phyloP scores from a whole-genome alignment of 2,888 invertebrate species.

The Cremastinae sp. region DNA sequence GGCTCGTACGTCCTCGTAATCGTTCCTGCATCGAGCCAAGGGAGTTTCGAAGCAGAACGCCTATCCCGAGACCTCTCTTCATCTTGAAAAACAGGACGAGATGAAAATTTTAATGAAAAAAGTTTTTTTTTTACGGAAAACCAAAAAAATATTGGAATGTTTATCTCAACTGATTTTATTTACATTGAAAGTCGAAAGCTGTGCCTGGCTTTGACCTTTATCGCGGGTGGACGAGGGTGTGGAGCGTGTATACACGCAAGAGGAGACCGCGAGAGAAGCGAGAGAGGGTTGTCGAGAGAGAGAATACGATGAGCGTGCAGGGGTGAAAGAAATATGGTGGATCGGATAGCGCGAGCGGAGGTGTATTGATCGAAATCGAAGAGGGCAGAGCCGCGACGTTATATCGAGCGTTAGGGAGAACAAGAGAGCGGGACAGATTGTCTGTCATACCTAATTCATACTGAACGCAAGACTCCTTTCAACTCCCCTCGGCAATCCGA shows the following conservation, averaged over 20 bases:
- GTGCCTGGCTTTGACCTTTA: constrained; percentile 67
- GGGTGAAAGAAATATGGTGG: constrained; percentile 58
- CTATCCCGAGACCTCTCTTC: no score
- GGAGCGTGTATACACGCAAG: constrained; percentile 17
- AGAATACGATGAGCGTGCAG: constrained; percentile 36
- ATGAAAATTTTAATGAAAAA: no score
- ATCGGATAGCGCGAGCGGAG: constrained; percentile 48
- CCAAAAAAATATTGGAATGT: neutral
- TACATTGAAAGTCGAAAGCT: neutral
- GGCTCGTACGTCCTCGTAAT: constrained; percentile 11
- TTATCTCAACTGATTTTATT: neutral
- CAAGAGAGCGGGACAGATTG: constrained; percentile 59
- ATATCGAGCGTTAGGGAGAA: constrained; percentile 57
- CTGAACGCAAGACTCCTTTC: constrained; percentile 63
- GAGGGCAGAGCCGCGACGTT: constrained; percentile 67
- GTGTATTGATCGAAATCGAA: constrained; percentile 77
- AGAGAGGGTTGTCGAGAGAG: constrained; percentile 46
- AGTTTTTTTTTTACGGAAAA: no score
- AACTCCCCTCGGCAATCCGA: constrained; percentile 44
- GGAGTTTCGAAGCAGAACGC: neutral
- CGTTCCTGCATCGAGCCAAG: constrained; percentile 10
- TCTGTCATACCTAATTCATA: constrained; percentile 75
- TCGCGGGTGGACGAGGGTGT: constrained; percentile 44
- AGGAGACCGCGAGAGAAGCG: constrained; percentile 50
- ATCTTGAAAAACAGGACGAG: no score